Evolutionary conservation across 2,113 vertebrate species (phyloP).

Genomic region (Ciconia stormi): DNA sequence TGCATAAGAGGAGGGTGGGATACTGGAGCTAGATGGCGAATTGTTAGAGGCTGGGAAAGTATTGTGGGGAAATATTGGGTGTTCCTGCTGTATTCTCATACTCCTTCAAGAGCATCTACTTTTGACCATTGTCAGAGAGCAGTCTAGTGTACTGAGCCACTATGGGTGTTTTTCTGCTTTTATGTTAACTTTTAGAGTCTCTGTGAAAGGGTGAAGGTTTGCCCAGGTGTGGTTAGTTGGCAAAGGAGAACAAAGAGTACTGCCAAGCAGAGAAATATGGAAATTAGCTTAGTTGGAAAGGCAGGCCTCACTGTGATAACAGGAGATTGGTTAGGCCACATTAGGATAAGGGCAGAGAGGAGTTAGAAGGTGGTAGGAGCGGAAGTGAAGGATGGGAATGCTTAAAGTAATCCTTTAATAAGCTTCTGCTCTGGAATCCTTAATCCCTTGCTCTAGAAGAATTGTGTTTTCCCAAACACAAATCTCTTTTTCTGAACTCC

Average conservation of each 20-base stretch:
- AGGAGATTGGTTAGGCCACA: background rate
- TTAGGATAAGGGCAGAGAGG: background rate
- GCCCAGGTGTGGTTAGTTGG: background rate
- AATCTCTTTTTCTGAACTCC: background rate
- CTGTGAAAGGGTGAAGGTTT: background rate
- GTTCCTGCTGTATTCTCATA: background rate
- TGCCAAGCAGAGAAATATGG: background rate
- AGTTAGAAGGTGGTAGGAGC: background rate
- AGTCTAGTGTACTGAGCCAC: background rate
- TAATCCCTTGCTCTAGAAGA: background rate
- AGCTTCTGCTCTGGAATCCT: background rate
- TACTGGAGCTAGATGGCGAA: background rate
- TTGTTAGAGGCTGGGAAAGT: background rate
- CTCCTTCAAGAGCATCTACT: background rate
- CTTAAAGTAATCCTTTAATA: background rate
- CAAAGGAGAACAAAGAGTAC: background rate
- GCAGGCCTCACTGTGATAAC: background rate
- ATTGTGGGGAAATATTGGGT: background rate
- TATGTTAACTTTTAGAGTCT: background rate
- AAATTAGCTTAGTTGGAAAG: background rate
- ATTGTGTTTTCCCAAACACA: background rate
- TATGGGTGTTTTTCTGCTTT: background rate
- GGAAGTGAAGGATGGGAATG: background rate
- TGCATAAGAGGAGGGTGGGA: background rate
- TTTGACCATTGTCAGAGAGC: background rate